Base-by-base conservation (phyloP, 1,140 invertebrate genomes). In the Macrobrachium rosenbergii region DNA sequence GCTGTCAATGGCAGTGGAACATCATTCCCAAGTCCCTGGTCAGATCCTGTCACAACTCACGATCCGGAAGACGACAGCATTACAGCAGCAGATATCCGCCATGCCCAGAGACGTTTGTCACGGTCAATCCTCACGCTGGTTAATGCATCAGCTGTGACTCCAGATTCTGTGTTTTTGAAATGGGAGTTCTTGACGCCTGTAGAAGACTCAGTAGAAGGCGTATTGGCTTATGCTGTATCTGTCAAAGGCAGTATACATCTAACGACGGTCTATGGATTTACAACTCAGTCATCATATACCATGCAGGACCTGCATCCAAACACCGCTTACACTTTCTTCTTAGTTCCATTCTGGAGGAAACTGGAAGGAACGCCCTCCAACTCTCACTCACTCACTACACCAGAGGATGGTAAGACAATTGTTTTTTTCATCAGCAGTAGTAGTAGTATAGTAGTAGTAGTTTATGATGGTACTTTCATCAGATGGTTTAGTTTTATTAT, bases 291-390 rank as follows among this genome's bases (percentile, higher is more conserved):
- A 21, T 89, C 89, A 10, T 86, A 89, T 59, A 64, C 85, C 14
- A n/a, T 87, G 5, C 77, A 64, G 23, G 79, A 73, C 67, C 77
- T 89, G 52, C 23, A 58, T 7, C 89, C 89, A 23, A 82, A 88
- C 91, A 94, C 94, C 69, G 93, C 93, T 90, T 96, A 96, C 92
- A 94, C 96, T 91, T 95, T 96, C 93, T 96, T 96, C 92, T 92
- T 96, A 83, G 93, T 96, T 88, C 95, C 95, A 85, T 96, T 95
- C 92, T 96, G 95, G 92, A 95, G 95, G 91, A 94, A 94, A 91
- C 94, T 96, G 90, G 95, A 96, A 92, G 95, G 95, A 81, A 93
- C 94, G 89, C 95, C 95, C 28, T 96, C 95, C 2, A 96, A 96
- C 93, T 95, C 95, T 12, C 93, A 93, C 90, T 93, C 93, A 60